Base-by-base conservation (phyloP, 2,888 invertebrate genomes). In the Tetragnatha montana region DNA sequence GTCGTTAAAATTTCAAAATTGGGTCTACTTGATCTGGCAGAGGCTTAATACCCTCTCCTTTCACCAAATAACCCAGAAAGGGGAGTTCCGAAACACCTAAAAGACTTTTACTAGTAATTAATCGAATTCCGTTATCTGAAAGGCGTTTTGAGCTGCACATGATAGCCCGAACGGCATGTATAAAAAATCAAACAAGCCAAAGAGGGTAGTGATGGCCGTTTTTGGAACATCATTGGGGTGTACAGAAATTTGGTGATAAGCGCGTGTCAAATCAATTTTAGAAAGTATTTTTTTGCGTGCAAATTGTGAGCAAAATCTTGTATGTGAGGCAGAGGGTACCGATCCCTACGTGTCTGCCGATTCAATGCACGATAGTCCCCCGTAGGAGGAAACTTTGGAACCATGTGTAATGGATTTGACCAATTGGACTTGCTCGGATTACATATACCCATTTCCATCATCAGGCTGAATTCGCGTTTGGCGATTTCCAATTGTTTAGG, bases 321-420 rank as follows among this genome's bases (percentile, higher is more conserved):
- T 10, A 71, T n/a, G n/a, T 71, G 71, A 21, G 71, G 71, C 71
- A 60, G 14, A 3, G 60, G 1, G 14, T 60, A 14, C 60, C 60
- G 12, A 71, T 71, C 71, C 8, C 8, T 10, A 8, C 8, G n/a
- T 21, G 71, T 35, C 17, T 35, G 35, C 7, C 8, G 8, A 78
- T 78, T 78, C 14, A 78, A 19, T 0, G 35, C 47, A 10, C 78
- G 35, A 49, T 78, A 78, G 47, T 78, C 78, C 8, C 76, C 78
- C 8, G 14, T 78, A n/a, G 78, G 78, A 8, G 4, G 35, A 7
- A 8, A 78, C 4, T 78, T 79, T 79, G 14, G 60, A 51, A 60
- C 79, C 60, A 79, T 1, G 14, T 79, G 79, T n/a, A 79, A 21
- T 8, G 79, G 79, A 14, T 60, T 79, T 17, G 79, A 50, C 79